phyloP scores from a whole-genome alignment of 2,113 vertebrate genomes.

The Tyto alba region DNA sequence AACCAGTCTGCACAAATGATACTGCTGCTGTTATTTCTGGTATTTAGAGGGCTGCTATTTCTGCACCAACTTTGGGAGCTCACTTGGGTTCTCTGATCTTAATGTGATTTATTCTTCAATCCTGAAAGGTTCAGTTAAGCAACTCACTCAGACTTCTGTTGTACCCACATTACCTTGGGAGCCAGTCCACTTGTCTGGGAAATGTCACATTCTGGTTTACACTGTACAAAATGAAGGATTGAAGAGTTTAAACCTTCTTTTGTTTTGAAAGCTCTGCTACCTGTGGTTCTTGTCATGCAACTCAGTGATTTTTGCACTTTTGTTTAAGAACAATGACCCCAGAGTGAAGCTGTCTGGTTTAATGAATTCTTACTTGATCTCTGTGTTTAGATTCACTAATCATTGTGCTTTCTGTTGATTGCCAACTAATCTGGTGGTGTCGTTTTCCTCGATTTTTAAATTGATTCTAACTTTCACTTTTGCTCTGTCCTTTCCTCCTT shows the following conservation, averaged over 20 bases:
- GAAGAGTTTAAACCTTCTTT: conserved; percentile 37
- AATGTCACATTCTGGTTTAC: neutral
- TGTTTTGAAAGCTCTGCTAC: conserved; percentile 34
- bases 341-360: neutral
- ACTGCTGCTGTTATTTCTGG: neutral
- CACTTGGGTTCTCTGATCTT: conserved; percentile 30
- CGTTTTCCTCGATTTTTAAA: conserved; percentile 72
- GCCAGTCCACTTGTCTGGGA: conserved; percentile 11
- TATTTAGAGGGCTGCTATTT: neutral
- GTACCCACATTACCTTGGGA: neutral
- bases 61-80: conserved; percentile 1
- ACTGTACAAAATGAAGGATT: conserved; percentile 32
- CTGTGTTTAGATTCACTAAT: conserved; percentile 66
- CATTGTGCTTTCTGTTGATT: conserved; percentile 64
- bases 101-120: conserved; percentile 21
- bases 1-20: neutral
- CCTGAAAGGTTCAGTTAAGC: conserved; percentile 28
- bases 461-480: conserved; percentile 80
- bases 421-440: conserved; percentile 74
- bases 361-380: conserved; percentile 46
- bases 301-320: conserved; percentile 49
- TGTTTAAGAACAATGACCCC: conserved; percentile 18
- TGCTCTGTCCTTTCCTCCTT: conserved; percentile 78
- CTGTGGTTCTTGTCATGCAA: conserved; percentile 39
- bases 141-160: neutral